Base-by-base conservation (phyloP, 1,140 invertebrate genomes). In the Papilio glaucus region DNA sequence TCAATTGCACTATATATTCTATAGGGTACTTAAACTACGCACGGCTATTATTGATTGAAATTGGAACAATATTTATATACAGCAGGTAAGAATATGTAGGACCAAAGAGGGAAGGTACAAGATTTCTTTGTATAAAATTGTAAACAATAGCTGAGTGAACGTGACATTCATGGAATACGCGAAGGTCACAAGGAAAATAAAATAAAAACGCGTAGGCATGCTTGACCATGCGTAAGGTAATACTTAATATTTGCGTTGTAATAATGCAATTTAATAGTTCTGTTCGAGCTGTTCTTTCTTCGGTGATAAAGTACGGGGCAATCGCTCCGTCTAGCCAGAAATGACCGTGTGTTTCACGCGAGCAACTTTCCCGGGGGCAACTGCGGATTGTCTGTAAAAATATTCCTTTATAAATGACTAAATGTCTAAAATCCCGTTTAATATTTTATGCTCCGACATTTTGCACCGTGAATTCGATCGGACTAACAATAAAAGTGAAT, bases 161-260 rank as follows among this genome's bases (percentile, higher is more conserved):
- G 49, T 53, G 4, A 53, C 21, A 24, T 57, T 57, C 49, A 57
- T 57, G 49, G 49, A 10, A 57, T 57, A 24, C 18, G 49, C 49
- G 21, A 24, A 57, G 49, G 49, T 26, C 49, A 26, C 21, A 57
- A 15, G 15, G 5, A 6, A 26, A 10, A 53, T 24, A 53, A 21
- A 9, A 53, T 9, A 53, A 4, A 57, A 57, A 57, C 24, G 2
- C 9, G 49, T 24, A 10, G 21, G 10, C 10, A 6, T 4, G 49
- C 49, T 57, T 57, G 21, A 12, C 12, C 21, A 57, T 26, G 49
- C 10, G 21, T 57, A 57, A 26, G 3, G 12, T 10, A 26, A 57
- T 24, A 21, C 21, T 4, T 9, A 21, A 49, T 21, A 21, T 57
- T 57, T 24, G 24, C 49, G 49, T 26, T 12, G 1, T 57, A 57